Evolutionary conservation across 2,888 invertebrate species (phyloP).

Genomic region (Anticlea derivata): DNA sequence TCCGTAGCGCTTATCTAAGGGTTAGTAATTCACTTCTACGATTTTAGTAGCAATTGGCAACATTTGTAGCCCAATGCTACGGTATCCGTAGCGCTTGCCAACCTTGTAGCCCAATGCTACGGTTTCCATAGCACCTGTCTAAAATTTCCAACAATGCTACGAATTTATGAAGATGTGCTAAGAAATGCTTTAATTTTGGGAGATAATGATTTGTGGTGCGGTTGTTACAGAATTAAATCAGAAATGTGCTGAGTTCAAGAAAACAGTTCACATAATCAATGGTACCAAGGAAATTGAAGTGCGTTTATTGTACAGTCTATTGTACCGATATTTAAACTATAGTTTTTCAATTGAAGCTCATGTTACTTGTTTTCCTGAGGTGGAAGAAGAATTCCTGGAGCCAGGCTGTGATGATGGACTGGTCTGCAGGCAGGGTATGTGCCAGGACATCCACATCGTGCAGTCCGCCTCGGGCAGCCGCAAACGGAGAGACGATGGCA

Average conservation of each 20-base stretch:
- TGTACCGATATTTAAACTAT: background rate
- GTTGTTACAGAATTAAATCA: slow-evolving; percentile 61
- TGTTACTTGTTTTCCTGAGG: slow-evolving; percentile 45
- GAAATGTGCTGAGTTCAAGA: slow-evolving; percentile 75
- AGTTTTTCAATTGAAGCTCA: background rate
- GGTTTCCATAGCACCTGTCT: background rate
- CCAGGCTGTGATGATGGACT: slow-evolving; percentile 77
- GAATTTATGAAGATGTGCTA: background rate
- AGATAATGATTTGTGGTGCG: background rate
- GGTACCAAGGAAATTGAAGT: slow-evolving; percentile 70
- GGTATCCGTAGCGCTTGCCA: slow-evolving; percentile 1
- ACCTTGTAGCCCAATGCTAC: background rate
- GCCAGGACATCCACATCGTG: slow-evolving; percentile 72
- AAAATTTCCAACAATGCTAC: background rate
- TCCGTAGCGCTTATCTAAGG: slow-evolving; percentile 2
- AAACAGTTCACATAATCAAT: slow-evolving; percentile 57
- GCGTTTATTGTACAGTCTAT: slow-evolving; percentile 5
- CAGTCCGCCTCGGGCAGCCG: slow-evolving; percentile 39
- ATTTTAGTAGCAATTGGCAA: background rate
- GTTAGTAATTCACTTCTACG: slow-evolving; percentile 44
- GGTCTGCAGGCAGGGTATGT: slow-evolving; percentile 69
- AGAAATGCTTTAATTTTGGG: no score
- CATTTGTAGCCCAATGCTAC: background rate
- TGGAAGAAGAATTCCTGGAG: slow-evolving; percentile 75
- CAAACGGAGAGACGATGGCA: slow-evolving; percentile 51